Evolutionary conservation across 2,888 invertebrate species (phyloP), one percentile per base, ranked within the genome.

Genomic region (Alsophila aescularia): DNA sequence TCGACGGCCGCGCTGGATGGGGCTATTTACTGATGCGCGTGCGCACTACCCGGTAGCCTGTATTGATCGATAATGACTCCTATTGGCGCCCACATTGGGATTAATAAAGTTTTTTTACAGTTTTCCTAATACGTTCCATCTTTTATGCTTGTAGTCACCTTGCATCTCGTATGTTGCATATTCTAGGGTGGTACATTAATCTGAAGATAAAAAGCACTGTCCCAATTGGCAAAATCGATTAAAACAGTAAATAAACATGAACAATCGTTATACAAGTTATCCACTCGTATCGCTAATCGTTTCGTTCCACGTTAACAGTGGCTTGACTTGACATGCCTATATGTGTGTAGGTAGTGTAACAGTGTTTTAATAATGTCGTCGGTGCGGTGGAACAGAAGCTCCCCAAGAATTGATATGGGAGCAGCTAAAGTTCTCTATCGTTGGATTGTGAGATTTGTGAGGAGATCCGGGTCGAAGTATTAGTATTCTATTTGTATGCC

Each of bases 21-120:
- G 73, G 83, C 88, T 88, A 87, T 87, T 87, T 87, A 87, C 85
- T 80, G 86, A 85, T 81, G 82, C 85, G 85, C 81, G 74, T 74
- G 83, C 81, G 79, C 83, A 75, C 64, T 72, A 72, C 50, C 56
- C 59, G 39, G 52, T 52, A 67, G 58, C 64, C 66, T 63, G 56
- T 73, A 78, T 79, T 74, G 83, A 85, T 84, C 77, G 70, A 64
- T 70, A 67, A 66, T 64, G 66, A 65, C 59, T 57, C 59, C 63
- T 67, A 70, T 67, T 64, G 66, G 57, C 60, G 43, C 21, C 32
- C 68, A 62, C 63, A 57, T 58, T 61, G 65, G 57, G 50, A 60
- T 62, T 62, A 64, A 62, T 52, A 54, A 57, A 64, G 7, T 63
- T 59, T 36, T 16, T 9, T 3, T 8, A 16, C 12, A 9, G 13